phyloP scores from a whole-genome alignment of 1,140 invertebrate genomes.

The Chironomus tepperi region DNA sequence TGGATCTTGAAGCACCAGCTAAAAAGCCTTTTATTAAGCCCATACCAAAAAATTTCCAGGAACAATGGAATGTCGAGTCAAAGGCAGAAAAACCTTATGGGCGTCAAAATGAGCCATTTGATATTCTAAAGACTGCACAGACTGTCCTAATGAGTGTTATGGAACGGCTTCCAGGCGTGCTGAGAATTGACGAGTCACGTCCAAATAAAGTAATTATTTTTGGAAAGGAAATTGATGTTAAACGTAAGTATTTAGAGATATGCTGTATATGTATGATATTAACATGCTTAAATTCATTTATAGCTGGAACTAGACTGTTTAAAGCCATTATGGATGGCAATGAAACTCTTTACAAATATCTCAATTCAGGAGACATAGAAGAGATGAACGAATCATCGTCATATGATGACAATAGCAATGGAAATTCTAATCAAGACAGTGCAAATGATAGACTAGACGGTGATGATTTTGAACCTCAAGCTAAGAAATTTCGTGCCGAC shows the following conservation, averaged over 20 bases:
- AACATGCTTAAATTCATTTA: constrained; percentile 30
- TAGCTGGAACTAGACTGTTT: constrained; percentile 61
- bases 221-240: constrained; percentile 66
- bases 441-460: not conserved
- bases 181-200: constrained; percentile 58
- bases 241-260: constrained; percentile 51
- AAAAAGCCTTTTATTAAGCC: constrained; percentile 89
- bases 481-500: not conserved
- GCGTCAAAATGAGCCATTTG: constrained; percentile 46
- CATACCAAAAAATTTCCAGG: constrained; percentile 91
- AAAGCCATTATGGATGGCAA: constrained; percentile 64
- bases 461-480: not conserved
- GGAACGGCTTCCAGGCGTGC: constrained; percentile 60
- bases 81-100: constrained; percentile 40
- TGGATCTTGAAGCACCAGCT: constrained; percentile 68
- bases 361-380: constrained; percentile 67
- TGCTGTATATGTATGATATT: no score
- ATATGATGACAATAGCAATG: constrained; percentile 44
- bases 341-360: constrained; percentile 62
- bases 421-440: not conserved
- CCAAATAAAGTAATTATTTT: constrained; percentile 70
- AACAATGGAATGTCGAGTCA: constrained; percentile 82
- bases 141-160: constrained; percentile 58
- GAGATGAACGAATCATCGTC: constrained; percentile 65
- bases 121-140: constrained; percentile 37